Base-by-base conservation (phyloP, 2,888 invertebrate genomes). In the Stenotaenia linearis region DNA sequence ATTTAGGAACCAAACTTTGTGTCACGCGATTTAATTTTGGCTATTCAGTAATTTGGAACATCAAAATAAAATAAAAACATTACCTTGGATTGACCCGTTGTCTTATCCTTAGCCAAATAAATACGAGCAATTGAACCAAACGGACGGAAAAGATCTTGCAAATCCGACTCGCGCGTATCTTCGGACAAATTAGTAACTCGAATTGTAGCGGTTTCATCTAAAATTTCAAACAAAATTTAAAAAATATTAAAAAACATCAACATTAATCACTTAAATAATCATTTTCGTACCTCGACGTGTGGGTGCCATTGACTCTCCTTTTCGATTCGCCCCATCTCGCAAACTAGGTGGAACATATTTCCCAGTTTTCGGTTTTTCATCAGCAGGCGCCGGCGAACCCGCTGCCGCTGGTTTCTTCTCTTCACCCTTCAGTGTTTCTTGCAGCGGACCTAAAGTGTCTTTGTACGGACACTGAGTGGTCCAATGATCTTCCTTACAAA, bases 401-500 rank as follows among this genome's bases (percentile, higher is more conserved):
- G 61, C 83, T 5, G 85, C 83, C 28, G 84, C 84, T 21, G 83
- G 83, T 80, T 88, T 88, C 82, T 88, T 88, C 25, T 88, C 84
- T 6, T 84, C 84, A 74, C 88, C 86, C 78, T n/a, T 78, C 80
- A 81, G 81, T 9, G 81, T 80, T 81, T 84, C 85, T 82, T 86
- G 85, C 12, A 88, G 83, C 2, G 88, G 86, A 18, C 86, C 86
- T 18, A 88, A 91, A 0, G 95, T 94, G 84, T 97, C 96, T 88
- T 97, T 98, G 90, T 95, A 98, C 0, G 99, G 99, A 89, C 99
- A 99, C 85, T 95, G 94, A 56, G 96, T 92, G 40, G 98, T 97
- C 97, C 98, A 99, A 89, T 99, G 99, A 85, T 98, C 98, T 79
- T 97, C 95, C 84, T 92, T 93, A 86, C 97, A 97, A 81, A 91